A percentile compares a stretch with the other conserved stretches of the same genome.
These are phyloP conservation scores for Pseudomyrmex concolor DNA, from an alignment of 1,140 invertebrate species.

Conservation along the genomic window DNA sequence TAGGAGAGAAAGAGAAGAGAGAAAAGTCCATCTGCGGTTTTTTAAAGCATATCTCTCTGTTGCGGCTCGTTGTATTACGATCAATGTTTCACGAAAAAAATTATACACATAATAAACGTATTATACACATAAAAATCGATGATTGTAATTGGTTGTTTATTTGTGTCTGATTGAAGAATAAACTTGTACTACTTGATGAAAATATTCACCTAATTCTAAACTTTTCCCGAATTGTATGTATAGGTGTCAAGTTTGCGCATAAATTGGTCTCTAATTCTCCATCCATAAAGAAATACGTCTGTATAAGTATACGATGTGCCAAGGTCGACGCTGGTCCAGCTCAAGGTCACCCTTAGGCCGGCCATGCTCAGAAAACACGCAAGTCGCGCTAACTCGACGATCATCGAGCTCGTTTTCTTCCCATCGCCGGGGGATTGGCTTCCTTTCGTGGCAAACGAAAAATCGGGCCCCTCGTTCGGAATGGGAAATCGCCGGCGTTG, in stretches of 20 bases:
- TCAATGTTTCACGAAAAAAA: too few relatives aligned
- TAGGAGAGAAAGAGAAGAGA: neutral
- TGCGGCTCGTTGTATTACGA: neutral
- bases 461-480: constrained; percentile 64
- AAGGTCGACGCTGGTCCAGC: constrained; percentile 39
- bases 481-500: constrained; percentile 54
- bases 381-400: constrained; percentile 38
- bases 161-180: too few relatives aligned
- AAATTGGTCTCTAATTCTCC: constrained; percentile 1
- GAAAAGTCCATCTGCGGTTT: neutral
- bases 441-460: constrained; percentile 58
- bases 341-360: constrained; percentile 20
- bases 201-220: too few relatives aligned
- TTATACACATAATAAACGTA: neutral
- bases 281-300: constrained; percentile 28
- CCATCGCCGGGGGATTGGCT: constrained; percentile 32
- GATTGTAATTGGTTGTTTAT: too few relatives aligned
- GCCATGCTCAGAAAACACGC: constrained; percentile 33
- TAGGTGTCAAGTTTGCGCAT: neutral
- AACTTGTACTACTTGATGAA: too few relatives aligned
- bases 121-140: neutral
- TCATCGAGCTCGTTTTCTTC: constrained; percentile 52
- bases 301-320: constrained; percentile 35
- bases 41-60: neutral
- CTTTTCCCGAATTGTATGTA: too few relatives aligned